Evolutionary conservation across 1,140 invertebrate genomes (phyloP).

Genomic region (Drosophila pandora): DNA sequence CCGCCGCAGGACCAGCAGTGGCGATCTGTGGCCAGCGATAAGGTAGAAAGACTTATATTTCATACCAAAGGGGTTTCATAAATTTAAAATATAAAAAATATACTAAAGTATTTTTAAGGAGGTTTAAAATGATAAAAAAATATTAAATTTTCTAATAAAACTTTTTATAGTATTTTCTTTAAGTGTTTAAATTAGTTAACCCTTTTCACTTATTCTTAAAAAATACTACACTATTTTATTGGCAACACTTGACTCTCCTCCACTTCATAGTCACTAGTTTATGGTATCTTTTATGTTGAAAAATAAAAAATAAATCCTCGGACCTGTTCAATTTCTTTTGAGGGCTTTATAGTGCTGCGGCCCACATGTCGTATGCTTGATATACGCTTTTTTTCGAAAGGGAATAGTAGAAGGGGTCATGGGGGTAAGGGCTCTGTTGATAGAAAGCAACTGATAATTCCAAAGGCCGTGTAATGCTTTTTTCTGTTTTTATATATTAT

Average conservation of each 20-base stretch:
- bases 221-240: conserved; percentile 66
- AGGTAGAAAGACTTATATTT: conserved; percentile 63
- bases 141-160: background rate
- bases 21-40: conserved; percentile 70
- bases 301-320: conserved; percentile 23
- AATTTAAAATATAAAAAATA: background rate
- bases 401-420: background rate
- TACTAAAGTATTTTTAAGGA: background rate
- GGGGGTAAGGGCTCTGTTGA: conserved; percentile 36
- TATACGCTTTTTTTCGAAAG: conserved; percentile 23
- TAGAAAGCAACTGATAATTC: conserved; percentile 61
- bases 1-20: conserved; percentile 46
- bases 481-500: conserved; percentile 22
- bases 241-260: conserved; percentile 2
- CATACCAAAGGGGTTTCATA: conserved; percentile 26
- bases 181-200: background rate
- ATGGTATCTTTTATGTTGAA: background rate
- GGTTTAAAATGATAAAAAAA: background rate
- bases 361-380: conserved; percentile 67
- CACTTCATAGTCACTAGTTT: background rate
- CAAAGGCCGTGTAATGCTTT: conserved; percentile 67
- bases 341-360: conserved; percentile 17
- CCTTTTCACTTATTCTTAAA: conserved; percentile 65
- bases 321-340: conserved; percentile 4
- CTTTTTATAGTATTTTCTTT: background rate